phyloP scores from a whole-genome alignment of 2,888 invertebrate genomes.

The Diplolepis rosae region DNA sequence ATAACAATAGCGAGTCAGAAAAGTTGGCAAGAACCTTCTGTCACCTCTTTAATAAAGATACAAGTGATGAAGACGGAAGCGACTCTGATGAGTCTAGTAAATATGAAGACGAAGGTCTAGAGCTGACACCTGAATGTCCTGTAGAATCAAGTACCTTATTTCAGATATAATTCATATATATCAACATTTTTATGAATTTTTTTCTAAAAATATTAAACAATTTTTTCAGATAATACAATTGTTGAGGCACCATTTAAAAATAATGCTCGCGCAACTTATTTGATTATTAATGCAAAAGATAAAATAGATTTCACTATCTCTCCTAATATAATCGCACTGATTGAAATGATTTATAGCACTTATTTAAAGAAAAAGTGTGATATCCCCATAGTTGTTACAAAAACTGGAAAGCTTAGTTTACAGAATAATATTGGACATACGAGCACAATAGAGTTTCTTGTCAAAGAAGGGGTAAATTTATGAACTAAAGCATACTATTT shows the following conservation, averaged over 20 bases:
- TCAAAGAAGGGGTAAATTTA: slow-evolving; percentile 60
- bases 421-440: slow-evolving; percentile 78
- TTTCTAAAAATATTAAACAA: slow-evolving; percentile 44
- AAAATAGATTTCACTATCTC: slow-evolving; percentile 82
- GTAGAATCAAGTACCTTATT: slow-evolving; percentile 52
- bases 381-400: slow-evolving; percentile 62
- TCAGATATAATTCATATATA: slow-evolving; percentile 20
- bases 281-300: slow-evolving; percentile 81
- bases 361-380: slow-evolving; percentile 71
- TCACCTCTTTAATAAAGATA: slow-evolving; percentile 83
- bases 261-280: slow-evolving; percentile 77
- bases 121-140: slow-evolving; percentile 60
- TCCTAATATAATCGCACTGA: slow-evolving; percentile 78
- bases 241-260: slow-evolving; percentile 41
- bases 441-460: slow-evolving; percentile 64
- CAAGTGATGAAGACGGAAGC: slow-evolving; percentile 76
- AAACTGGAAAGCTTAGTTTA: slow-evolving; percentile 69
- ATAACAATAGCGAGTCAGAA: slow-evolving; percentile 81
- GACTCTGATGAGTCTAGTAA: slow-evolving; percentile 74
- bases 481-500: too few relatives aligned
- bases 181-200: background rate
- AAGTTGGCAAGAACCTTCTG: slow-evolving; percentile 84
- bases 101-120: slow-evolving; percentile 65
- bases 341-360: slow-evolving; percentile 73
- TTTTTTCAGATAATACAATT: slow-evolving; percentile 49